phyloP scores from a whole-genome alignment of 1,140 invertebrate genomes.

The Thaumetopoea pityocampa region DNA sequence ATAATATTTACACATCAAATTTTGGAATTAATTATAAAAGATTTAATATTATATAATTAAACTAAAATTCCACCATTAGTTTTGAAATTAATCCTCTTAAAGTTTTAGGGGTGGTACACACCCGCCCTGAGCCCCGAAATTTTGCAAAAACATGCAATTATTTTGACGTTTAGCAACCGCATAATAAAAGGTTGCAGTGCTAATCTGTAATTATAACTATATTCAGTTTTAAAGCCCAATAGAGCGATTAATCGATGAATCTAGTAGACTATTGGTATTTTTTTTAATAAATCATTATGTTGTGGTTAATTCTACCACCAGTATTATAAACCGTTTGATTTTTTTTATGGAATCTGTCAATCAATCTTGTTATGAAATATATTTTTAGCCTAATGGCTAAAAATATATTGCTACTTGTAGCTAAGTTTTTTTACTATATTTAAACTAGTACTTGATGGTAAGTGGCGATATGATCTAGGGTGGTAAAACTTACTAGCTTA shows the following conservation, averaged over 20 bases:
- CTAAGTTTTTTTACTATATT: too few species aligned
- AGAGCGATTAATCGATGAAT: conserved; percentile 45
- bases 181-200: conserved; percentile 42
- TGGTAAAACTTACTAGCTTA: too few species aligned
- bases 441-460: too few species aligned
- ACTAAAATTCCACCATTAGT: conserved; percentile 40
- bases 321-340: conserved; percentile 1
- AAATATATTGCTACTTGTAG: not conserved
- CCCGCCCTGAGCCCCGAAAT: conserved; percentile 20
- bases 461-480: too few species aligned
- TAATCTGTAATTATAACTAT: conserved; percentile 52
- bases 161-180: conserved; percentile 58
- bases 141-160: conserved; percentile 29
- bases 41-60: conserved; percentile 43
- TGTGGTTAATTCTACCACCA: conserved; percentile 3
- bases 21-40: conserved; percentile 18
- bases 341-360: conserved; percentile 33
- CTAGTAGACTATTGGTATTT: conserved; percentile 10
- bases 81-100: conserved; percentile 53
- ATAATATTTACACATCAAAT: conserved; percentile 2
- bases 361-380: conserved; percentile 34
- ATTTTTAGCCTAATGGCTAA: too few species aligned
- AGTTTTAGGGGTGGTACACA: conserved; percentile 22
- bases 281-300: conserved; percentile 13
- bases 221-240: conserved; percentile 50